A percentile compares a stretch with the other conserved stretches of the same genome.
These are phyloP conservation scores for Diogma glabrata DNA, from an alignment of 2,888 invertebrate genomes.

Conservation along the genomic window DNA sequence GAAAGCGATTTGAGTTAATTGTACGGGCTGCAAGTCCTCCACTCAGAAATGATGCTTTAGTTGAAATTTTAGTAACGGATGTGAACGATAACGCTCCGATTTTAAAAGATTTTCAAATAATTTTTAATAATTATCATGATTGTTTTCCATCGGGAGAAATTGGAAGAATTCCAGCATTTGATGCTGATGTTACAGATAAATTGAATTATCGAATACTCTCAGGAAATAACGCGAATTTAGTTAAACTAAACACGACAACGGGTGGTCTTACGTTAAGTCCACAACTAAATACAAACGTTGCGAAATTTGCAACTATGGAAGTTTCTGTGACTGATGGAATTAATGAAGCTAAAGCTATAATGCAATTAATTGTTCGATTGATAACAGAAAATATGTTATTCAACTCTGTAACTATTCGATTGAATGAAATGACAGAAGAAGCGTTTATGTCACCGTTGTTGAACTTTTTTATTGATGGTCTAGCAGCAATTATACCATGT, in stretches of 20 bases:
- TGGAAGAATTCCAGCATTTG: constrained; percentile 83
- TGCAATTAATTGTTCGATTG: constrained; percentile 79
- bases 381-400: constrained; percentile 91
- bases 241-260: constrained; percentile 68
- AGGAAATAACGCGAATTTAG: constrained; percentile 85
- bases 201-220: constrained; percentile 69
- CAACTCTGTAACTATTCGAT: constrained; percentile 84
- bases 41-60: constrained; percentile 74
- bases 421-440: constrained; percentile 88
- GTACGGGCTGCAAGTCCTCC: constrained; percentile 87
- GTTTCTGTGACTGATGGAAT: constrained; percentile 88
- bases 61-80: constrained; percentile 82
- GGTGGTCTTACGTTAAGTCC: constrained; percentile 83
- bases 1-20: constrained; percentile 78
- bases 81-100: constrained; percentile 92
- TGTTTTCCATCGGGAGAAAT: constrained; percentile 88
- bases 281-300: constrained; percentile 89
- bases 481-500: constrained; percentile 85
- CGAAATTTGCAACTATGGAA: constrained; percentile 86
- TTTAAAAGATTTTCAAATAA: constrained; percentile 81
- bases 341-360: constrained; percentile 85
- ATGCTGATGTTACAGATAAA: constrained; percentile 87
- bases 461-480: constrained; percentile 76
- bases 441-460: constrained; percentile 82
- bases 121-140: constrained; percentile 91